phyloP scores from a whole-genome alignment of 2,797 vertebrate genomes.

The Distichodus sexfasciatus region DNA sequence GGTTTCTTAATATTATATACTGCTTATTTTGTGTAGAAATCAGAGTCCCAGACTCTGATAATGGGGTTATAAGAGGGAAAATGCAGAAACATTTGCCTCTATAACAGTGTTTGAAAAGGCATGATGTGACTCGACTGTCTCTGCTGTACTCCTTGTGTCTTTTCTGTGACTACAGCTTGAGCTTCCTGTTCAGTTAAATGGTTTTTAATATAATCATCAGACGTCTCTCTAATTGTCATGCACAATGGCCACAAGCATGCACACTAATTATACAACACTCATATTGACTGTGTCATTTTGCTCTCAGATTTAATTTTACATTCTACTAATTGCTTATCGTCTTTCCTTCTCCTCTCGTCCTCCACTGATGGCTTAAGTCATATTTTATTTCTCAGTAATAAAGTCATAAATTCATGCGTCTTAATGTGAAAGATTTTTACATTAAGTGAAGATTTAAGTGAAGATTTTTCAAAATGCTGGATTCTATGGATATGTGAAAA shows the following conservation, averaged over 20 bases:
- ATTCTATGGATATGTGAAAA: not conserved
- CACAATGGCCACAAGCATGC: constrained; percentile 23
- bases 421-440: not conserved
- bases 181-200: not conserved
- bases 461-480: not conserved
- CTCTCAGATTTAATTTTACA: constrained; percentile 42
- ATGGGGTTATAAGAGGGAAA: too few species aligned
- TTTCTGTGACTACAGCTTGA: constrained; percentile 2
- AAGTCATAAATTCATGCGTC: not conserved
- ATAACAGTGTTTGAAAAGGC: not conserved
- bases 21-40: too few species aligned
- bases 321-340: constrained; percentile 37
- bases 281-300: constrained; percentile 31
- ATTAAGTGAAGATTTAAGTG: too few species aligned
- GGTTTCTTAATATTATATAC: too few species aligned
- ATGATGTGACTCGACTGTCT: not conserved
- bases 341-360: not conserved
- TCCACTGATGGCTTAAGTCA: not conserved
- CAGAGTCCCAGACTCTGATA: too few species aligned
- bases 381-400: not conserved
- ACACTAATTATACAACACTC: constrained; percentile 38
- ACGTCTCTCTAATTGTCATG: constrained; percentile 37
- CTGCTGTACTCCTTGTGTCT: not conserved
- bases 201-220: constrained; percentile 33
- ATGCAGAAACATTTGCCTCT: not conserved